Base-by-base conservation (phyloP, 1,140 invertebrate species). In the Phocides pigmalion region DNA sequence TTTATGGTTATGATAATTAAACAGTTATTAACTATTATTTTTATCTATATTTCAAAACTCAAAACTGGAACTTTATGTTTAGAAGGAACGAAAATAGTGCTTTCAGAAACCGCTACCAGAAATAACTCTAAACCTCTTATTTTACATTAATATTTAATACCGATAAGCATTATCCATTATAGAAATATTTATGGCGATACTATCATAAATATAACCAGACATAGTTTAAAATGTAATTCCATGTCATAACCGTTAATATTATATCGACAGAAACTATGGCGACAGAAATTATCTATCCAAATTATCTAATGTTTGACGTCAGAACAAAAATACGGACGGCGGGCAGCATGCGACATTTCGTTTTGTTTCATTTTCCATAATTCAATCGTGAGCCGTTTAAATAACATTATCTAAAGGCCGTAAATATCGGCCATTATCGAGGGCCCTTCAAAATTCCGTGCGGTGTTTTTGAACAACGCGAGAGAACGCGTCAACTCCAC, bases 351-450 rank as follows among this genome's bases (percentile, higher is more conserved):
- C 70, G 80, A 84, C 79, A 82, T 69, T 78, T 72, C 70, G 67
- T 76, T 79, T 79, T 76, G 66, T 78, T 82, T 84, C 74, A 82
- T 85, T 81, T 76, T 51, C 49, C 63, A 84, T 84, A 87, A 85
- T 77, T 86, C 80, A 83, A 76, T 80, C 81, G 58, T 70, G 64
- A 20, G 49, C 66, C 78, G 74, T 79, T 84, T 82, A 85, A 84
- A 86, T 81, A 87, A 87, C 82, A 85, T 87, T 87, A 88, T 89
- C 86, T 81, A 81, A 82, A 84, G 76, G 79, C 80, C 81, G 84
- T 90, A 89, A 90, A 90, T 88, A 88, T 89, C 75, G 77, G 74
- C 82, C 88, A 88, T 88, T 89, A 88, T 80, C 77, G 79, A 86
- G 77, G 68, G 73, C 80, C 79, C 85, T 86, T 87, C 79, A 86